These are phyloP conservation scores for Mylabris sibirica DNA, from an alignment of 2,888 invertebrate genomes.

Conservation along the genomic window DNA sequence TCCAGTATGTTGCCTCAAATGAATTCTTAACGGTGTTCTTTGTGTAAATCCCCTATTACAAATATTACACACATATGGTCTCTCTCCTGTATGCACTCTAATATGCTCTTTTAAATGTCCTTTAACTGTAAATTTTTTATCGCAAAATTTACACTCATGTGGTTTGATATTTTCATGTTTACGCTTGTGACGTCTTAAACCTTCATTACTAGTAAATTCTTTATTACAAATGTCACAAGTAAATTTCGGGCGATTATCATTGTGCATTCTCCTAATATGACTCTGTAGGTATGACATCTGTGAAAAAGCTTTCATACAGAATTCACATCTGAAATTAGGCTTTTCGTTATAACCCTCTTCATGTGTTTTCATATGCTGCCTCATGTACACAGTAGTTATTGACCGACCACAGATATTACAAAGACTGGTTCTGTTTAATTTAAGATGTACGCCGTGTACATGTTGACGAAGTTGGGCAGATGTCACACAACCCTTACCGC, in stretches of 20 bases:
- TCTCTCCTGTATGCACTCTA: constrained; percentile 52
- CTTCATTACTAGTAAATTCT: constrained; percentile 47
- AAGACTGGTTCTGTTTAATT: constrained; percentile 46
- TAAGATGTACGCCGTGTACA: constrained; percentile 46
- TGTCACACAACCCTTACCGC: constrained; percentile 48
- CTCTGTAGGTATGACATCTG: constrained; percentile 46
- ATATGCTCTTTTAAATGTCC: constrained; percentile 49
- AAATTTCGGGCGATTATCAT: constrained; percentile 44
- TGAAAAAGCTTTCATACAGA: constrained; percentile 49
- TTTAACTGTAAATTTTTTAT: constrained; percentile 45
- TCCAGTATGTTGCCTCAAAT: constrained; percentile 32
- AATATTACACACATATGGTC: constrained; percentile 45
- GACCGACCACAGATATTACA: constrained; percentile 65
- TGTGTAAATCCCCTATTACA: constrained; percentile 22
- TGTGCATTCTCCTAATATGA: constrained; percentile 46
- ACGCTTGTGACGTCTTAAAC: constrained; percentile 50
- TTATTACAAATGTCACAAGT: constrained; percentile 48
- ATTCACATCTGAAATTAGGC: constrained; percentile 48
- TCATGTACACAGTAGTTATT: constrained; percentile 56
- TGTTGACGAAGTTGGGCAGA: constrained; percentile 49
- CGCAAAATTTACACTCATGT: constrained; percentile 50
- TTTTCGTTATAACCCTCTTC: constrained; percentile 45
- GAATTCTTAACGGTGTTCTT: constrained; percentile 20
- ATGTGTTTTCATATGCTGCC: constrained; percentile 50
- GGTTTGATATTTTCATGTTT: constrained; percentile 38